These are phyloP conservation scores for Nasonia oneida DNA, from an alignment of 2,888 invertebrate genomes.

Conservation along the genomic window DNA sequence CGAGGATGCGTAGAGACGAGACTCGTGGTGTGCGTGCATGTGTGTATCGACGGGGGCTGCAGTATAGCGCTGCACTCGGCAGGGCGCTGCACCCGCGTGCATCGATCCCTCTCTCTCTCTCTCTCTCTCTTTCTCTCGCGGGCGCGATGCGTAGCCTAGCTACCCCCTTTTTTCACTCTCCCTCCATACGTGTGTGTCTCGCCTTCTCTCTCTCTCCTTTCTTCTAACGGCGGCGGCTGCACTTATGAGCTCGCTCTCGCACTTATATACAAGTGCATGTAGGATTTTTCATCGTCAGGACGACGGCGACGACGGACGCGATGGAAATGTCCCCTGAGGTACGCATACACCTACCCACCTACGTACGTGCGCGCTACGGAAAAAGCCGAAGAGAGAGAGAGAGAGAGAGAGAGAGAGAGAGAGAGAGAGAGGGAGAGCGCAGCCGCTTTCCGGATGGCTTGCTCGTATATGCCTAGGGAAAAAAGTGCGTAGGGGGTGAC, in stretches of 20 bases:
- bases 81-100: slow-evolving; percentile 78
- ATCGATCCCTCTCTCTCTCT: slow-evolving; percentile 74
- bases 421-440: no score
- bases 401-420: no score
- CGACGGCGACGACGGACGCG: slow-evolving; percentile 56
- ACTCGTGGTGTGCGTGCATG: slow-evolving; percentile 23
- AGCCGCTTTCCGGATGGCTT: slow-evolving; percentile 44
- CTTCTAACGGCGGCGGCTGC: slow-evolving; percentile 62
- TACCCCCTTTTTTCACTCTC: slow-evolving; percentile 2
- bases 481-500: slow-evolving; percentile 4
- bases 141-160: slow-evolving; percentile 8
- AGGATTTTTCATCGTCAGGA: slow-evolving; percentile 68
- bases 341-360: neutral
- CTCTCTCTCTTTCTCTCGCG: slow-evolving; percentile 45
- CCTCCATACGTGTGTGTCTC: neutral
- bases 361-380: slow-evolving; percentile 56
- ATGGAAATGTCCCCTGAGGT: slow-evolving; percentile 59
- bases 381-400: slow-evolving; percentile 44
- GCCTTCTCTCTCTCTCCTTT: slow-evolving; percentile 18
- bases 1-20: slow-evolving; percentile 74
- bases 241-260: slow-evolving; percentile 58
- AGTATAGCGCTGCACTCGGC: slow-evolving; percentile 71
- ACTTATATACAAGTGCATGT: slow-evolving; percentile 70
- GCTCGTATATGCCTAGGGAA: neutral
- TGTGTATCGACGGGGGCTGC: neutral